Evolutionary conservation across 2,113 vertebrate genomes (phyloP), one percentile per base, ranked within the genome.

Genomic region (Nanorana parkeri): DNA sequence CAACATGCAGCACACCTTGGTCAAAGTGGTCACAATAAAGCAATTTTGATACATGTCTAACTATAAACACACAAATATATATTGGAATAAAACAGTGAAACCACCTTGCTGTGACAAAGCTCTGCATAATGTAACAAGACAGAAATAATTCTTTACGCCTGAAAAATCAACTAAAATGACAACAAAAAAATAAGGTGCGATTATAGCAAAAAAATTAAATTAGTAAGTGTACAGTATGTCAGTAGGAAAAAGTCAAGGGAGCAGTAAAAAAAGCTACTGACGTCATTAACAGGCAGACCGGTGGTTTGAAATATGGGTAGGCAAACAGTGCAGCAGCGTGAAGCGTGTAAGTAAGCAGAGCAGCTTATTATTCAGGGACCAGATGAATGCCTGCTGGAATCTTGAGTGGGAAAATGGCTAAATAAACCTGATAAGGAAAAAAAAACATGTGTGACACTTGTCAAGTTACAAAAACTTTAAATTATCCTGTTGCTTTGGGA

Each of bases 301-400:
- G 78, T 69, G 54, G 66, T 66, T 80, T 80, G 54, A 41, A 68
- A 69, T 52, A 68, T 73, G 56, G 68, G 23, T 72, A 72, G 68
- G 58, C 68, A 81, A 79, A 79, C 66, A 79, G 52, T 79, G 64
- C 21, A 58, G 21, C 58, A 64, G 68, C 47, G 24, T 81, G 78
- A 81, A 68, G 19, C 13, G 58, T 24, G 68, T 61, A 63, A 72
- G 68, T 54, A 72, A 72, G 78, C 68, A 72, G 68, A 81, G 61
- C 78, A 55, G 68, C 56, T 29, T 81, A 61, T 79, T 79, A 68
- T 81, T 73, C 67, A 71, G 67, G 36, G 68, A 64, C 68, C 56
- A 26, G 66, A 63, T 71, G 78, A 81, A 81, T 28, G 78, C 68
- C 36, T 72, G 68, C 68, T 81, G 58, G 54, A 80, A 61, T 80